Conservation (phyloP, 2,113 vertebrate genomes). For the Periophthalmodon schlosseri region DNA sequence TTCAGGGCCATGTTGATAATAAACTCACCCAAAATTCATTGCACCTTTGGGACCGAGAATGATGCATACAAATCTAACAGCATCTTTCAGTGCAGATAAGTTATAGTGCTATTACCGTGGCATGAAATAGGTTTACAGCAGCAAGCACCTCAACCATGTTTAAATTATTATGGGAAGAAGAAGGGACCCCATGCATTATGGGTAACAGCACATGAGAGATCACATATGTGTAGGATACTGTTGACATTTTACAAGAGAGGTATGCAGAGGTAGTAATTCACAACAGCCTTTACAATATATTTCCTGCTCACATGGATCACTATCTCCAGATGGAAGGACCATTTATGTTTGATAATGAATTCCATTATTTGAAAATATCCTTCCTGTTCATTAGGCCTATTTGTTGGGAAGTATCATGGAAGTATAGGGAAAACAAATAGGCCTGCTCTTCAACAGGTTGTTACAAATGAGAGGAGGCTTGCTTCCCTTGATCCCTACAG, state of each 20-base stretch:
- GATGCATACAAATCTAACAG: slow-evolving; percentile 15
- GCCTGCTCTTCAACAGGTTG: background rate
- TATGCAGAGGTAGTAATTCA: slow-evolving; percentile 13
- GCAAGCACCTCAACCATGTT: slow-evolving; percentile 31
- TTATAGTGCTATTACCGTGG: slow-evolving; percentile 28
- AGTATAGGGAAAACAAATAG: background rate
- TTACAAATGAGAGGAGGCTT: background rate
- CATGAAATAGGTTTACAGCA: slow-evolving; percentile 45
- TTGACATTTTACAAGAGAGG: slow-evolving; percentile 17
- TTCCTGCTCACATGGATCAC: slow-evolving; percentile 12
- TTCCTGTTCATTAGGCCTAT: background rate
- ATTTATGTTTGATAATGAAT: background rate
- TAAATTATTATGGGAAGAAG: slow-evolving; percentile 25
- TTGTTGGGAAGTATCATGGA: background rate
- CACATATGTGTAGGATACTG: background rate
- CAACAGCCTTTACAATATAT: slow-evolving; percentile 1
- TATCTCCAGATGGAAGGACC: slow-evolving; percentile 10
- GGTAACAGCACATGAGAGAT: slow-evolving; percentile 8
- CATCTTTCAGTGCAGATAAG: slow-evolving; percentile 20
- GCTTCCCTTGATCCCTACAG: slow-evolving; percentile 20
- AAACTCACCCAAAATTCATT: slow-evolving; percentile 33
- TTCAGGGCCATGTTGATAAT: background rate
- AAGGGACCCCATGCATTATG: background rate
- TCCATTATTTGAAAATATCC: background rate
- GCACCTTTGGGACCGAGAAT: slow-evolving; percentile 19